A percentile compares a stretch with the other conserved stretches of the same genome.
Evolutionary conservation across 2,888 invertebrate genomes (phyloP).

Genomic region (Drosophila falleni): DNA sequence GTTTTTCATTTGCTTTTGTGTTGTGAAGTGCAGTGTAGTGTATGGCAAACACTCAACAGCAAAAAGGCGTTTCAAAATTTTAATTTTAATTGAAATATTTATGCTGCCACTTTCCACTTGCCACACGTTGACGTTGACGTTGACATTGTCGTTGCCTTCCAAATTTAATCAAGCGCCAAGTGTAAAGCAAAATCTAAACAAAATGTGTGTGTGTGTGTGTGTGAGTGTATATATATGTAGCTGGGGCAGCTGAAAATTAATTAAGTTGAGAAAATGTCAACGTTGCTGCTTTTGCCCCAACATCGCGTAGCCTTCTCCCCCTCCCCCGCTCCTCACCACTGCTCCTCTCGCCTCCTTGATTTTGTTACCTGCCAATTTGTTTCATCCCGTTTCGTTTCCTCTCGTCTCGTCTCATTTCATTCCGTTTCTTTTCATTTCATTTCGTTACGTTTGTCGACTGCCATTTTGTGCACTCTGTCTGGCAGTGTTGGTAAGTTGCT

Average conservation of each 20-base stretch:
- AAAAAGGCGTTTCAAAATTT: slow-evolving; percentile 37
- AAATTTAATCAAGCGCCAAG: slow-evolving; percentile 74
- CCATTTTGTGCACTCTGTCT: slow-evolving; percentile 33
- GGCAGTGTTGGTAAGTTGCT: slow-evolving; percentile 33
- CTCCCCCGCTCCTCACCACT: no score
- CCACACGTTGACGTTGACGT: slow-evolving; percentile 36
- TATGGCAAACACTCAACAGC: slow-evolving; percentile 41
- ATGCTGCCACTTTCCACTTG: slow-evolving; percentile 55
- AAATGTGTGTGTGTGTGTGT: slow-evolving; percentile 51
- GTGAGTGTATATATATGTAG: slow-evolving; percentile 48
- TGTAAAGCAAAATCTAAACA: slow-evolving; percentile 70
- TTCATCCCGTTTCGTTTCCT: slow-evolving; percentile 23
- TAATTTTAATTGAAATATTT: slow-evolving; percentile 75
- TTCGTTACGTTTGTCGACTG: slow-evolving; percentile 12
- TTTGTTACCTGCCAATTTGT: slow-evolving; percentile 47
- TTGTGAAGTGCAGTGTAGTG: slow-evolving; percentile 23
- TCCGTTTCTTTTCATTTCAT: slow-evolving; percentile 9
- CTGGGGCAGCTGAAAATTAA: slow-evolving; percentile 70
- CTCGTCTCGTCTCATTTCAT: slow-evolving; percentile 12
- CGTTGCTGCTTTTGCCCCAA: slow-evolving; percentile 60
- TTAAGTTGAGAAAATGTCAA: slow-evolving; percentile 80
- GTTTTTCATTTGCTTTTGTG: slow-evolving; percentile 4
- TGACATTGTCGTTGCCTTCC: slow-evolving; percentile 38
- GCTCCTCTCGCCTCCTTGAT: not conserved
- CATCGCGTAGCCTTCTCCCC: not conserved